Evolutionary conservation across 1,140 invertebrate species (phyloP).

Genomic region (Acromyrmex echinatior): DNA sequence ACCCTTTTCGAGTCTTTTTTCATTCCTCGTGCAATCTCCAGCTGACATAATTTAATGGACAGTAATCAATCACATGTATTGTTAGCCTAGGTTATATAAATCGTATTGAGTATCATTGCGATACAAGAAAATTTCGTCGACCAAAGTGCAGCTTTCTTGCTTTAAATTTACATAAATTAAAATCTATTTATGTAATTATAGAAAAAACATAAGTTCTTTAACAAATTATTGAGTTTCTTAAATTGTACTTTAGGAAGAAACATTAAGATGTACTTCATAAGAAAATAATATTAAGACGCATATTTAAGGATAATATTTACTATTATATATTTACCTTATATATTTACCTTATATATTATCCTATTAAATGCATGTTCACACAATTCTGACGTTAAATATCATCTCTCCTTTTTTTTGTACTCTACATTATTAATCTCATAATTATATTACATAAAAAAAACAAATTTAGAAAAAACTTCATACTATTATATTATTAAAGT

Average conservation of each 20-base stretch:
- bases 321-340: too few relatives aligned
- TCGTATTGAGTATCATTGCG: slow-evolving; percentile 21
- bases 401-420: neutral
- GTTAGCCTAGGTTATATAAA: neutral
- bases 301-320: neutral
- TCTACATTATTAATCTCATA: neutral
- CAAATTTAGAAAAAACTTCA: neutral
- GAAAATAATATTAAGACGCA: neutral
- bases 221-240: neutral
- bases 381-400: neutral
- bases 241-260: neutral
- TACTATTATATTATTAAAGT: neutral
- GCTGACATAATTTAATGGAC: slow-evolving; percentile 49
- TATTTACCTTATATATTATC: neutral
- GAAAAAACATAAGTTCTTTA: neutral
- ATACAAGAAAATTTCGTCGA: slow-evolving; percentile 5
- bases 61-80: slow-evolving; percentile 66
- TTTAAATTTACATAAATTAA: slow-evolving; percentile 11
- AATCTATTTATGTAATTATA: neutral
- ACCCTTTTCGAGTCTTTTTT: neutral
- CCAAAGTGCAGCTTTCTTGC: neutral
- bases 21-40: neutral
- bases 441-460: neutral
- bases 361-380: neutral
- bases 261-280: too few relatives aligned